Conservation (phyloP, 2,888 invertebrate species). For the Mellilla xanthometata region DNA sequence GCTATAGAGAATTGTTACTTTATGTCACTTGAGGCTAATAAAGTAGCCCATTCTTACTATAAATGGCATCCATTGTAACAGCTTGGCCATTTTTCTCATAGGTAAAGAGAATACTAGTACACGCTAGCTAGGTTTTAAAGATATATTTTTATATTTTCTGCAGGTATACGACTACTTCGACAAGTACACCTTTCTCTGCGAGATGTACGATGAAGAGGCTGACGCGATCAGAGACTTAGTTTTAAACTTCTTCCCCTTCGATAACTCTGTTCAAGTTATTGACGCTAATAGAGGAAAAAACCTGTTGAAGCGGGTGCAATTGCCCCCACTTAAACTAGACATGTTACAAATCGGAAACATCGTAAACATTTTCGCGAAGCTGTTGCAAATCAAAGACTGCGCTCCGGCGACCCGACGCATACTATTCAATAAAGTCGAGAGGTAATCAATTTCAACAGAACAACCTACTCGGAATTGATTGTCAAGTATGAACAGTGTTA, state of each 20-base stretch:
- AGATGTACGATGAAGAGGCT: conserved; percentile 93
- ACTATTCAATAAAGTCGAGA: conserved; percentile 84
- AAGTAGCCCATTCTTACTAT: too few relatives aligned
- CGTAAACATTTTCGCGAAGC: conserved; percentile 87
- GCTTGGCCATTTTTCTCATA: too few relatives aligned
- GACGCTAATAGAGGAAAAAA: conserved; percentile 83
- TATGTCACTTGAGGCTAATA: too few relatives aligned
- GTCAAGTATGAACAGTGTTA: too few relatives aligned
- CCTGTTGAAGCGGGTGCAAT: conserved; percentile 84
- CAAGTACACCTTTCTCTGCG: conserved; percentile 85
- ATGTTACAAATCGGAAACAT: conserved; percentile 90
- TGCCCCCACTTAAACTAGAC: conserved; percentile 83
- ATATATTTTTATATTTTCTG: too few relatives aligned
- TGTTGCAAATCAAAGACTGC: conserved; percentile 86
- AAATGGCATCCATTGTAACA: too few relatives aligned
- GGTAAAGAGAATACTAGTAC: too few relatives aligned
- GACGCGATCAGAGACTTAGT: conserved; percentile 86
- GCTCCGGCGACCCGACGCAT: conserved; percentile 86
- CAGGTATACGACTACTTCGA: conserved; percentile 79
- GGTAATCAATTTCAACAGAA: too few relatives aligned
- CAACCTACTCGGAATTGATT: too few relatives aligned
- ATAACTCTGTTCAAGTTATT: conserved; percentile 91
- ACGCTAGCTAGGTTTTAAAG: too few relatives aligned
- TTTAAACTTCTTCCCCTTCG: conserved; percentile 88
- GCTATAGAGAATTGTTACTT: too few relatives aligned